A percentile compares a stretch with the other conserved stretches of the same genome.
Conservation (phyloP, 1,140 invertebrate genomes). For the Monomorium pharaonis region DNA sequence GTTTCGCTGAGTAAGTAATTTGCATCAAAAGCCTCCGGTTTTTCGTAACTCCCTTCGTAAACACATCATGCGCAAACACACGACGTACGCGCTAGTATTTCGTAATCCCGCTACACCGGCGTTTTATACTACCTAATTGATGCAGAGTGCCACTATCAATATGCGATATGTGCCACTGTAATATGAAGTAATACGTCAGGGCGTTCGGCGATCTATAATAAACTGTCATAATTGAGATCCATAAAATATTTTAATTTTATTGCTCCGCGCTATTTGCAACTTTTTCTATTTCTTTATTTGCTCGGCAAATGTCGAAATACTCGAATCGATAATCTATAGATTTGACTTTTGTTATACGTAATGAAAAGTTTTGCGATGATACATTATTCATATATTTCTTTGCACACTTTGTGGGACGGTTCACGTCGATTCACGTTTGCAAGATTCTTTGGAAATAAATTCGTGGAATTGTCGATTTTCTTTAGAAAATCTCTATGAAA, state of each 20-base stretch:
- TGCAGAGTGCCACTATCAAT: neutral
- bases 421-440: neutral
- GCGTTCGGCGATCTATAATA: neutral
- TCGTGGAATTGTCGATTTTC: neutral
- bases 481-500: neutral
- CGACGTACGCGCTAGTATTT: neutral
- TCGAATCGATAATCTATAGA: neutral
- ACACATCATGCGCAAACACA: neutral
- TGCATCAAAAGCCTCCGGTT: neutral
- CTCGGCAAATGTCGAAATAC: neutral
- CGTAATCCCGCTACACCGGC: slow-evolving; percentile 4
- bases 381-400: neutral
- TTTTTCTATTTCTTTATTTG: neutral
- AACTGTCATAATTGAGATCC: slow-evolving; percentile 23
- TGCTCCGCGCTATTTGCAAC: neutral
- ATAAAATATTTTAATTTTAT: neutral
- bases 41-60: neutral
- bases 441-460: neutral
- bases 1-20: slow-evolving; percentile 4
- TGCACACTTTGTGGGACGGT: neutral
- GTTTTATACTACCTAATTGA: neutral
- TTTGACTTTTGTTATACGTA: neutral
- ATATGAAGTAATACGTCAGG: neutral
- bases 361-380: neutral
- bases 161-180: no score